Percentiles rank a stretch among this genome's conserved stretches.
phyloP scores from a whole-genome alignment of 35 echinoderm and acorn worm species.

The Ptychodera flava region DNA sequence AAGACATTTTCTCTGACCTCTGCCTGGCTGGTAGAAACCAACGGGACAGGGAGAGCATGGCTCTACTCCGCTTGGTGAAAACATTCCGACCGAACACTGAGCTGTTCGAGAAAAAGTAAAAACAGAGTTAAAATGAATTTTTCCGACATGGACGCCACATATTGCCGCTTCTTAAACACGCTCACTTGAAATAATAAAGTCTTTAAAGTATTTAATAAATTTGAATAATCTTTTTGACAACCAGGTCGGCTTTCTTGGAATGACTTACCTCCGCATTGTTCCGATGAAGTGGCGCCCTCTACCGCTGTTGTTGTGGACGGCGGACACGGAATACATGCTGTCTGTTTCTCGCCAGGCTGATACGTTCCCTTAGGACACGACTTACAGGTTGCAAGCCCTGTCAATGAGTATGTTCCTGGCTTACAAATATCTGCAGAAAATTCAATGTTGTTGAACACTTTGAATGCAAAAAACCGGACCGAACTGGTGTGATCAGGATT shows the following conservation, averaged over 20 bases:
- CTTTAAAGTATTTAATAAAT: neutral
- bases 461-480: too few relatives aligned
- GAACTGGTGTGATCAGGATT: too few relatives aligned
- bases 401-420: constrained; percentile 23
- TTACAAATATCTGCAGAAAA: constrained; percentile 11
- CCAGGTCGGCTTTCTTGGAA: neutral
- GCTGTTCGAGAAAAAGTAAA: neutral
- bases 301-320: constrained; percentile 16
- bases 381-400: constrained; percentile 28
- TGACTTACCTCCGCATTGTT: constrained; percentile 25
- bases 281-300: neutral
- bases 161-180: neutral
- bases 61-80: constrained; percentile 13
- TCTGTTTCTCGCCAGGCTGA: constrained; percentile 13
- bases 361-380: constrained; percentile 25
- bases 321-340: constrained; percentile 15
- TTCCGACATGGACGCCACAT: neutral
- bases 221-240: neutral
- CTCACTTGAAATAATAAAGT: neutral
- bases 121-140: neutral
- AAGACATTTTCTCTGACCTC: constrained; percentile 16
- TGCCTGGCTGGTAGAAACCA: constrained; percentile 15
- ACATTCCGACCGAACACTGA: constrained; percentile 2
- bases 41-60: constrained; percentile 32
- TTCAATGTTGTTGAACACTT: neutral